Conservation (phyloP, 2,888 invertebrate species). For the Torymus texanus region DNA sequence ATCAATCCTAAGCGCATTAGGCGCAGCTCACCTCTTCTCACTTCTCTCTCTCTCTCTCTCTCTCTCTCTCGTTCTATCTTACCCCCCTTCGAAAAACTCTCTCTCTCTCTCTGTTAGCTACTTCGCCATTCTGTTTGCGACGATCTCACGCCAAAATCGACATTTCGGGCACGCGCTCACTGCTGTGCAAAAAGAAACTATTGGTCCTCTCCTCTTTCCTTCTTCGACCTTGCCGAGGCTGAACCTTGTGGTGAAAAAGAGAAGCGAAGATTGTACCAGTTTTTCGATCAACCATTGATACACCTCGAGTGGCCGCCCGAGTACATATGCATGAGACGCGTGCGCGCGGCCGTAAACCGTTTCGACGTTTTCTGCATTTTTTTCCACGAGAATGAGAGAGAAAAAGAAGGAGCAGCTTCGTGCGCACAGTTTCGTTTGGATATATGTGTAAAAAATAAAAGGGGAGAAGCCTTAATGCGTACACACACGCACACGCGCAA, state of each 20-base stretch:
- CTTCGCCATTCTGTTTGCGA: neutral
- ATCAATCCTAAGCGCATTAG: conserved; percentile 50
- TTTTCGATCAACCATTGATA: conserved; percentile 71
- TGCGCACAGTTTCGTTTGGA: too few relatives aligned
- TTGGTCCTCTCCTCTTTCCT: too few relatives aligned
- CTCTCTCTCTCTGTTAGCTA: neutral
- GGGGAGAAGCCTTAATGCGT: neutral
- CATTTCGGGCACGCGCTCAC: conserved; percentile 65
- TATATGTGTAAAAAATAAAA: conserved; percentile 10
- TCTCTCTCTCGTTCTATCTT: too few relatives aligned
- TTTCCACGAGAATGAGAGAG: too few relatives aligned
- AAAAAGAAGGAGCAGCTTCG: too few relatives aligned
- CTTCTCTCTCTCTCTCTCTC: neutral
- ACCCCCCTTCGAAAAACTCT: neutral
- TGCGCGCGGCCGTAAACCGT: neutral
- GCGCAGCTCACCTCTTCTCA: neutral
- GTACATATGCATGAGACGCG: conserved; percentile 20
- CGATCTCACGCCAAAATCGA: conserved; percentile 60
- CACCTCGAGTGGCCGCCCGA: conserved; percentile 24
- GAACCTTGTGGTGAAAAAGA: too few relatives aligned
- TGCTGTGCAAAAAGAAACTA: neutral
- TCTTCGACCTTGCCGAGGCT: too few relatives aligned
- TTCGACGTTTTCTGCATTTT: neutral
- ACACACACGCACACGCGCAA: neutral
- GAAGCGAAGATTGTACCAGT: conserved; percentile 71